A percentile compares a stretch with the other conserved stretches of the same genome.
Evolutionary conservation across 2,888 invertebrate species (phyloP).

Genomic region (Phyllotreta cruciferae): DNA sequence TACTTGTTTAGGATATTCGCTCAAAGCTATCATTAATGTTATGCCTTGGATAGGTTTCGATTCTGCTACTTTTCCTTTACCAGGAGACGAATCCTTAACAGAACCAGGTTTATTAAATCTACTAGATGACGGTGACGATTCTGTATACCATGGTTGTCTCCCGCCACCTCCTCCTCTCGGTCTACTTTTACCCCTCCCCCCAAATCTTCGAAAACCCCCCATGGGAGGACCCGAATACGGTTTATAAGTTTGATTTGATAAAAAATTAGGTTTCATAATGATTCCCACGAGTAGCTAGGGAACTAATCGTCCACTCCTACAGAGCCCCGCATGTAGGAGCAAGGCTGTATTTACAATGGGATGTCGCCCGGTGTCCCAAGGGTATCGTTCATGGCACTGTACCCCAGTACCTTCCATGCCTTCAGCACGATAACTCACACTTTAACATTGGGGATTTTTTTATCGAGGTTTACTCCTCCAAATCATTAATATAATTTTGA

Average conservation of each 20-base stretch:
- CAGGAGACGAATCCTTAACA: slow-evolving; percentile 4
- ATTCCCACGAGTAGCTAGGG: slow-evolving; percentile 38
- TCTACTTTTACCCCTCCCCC: slow-evolving; percentile 15
- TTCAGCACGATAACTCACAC: slow-evolving; percentile 35
- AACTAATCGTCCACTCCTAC: slow-evolving; percentile 30
- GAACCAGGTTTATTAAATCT: slow-evolving; percentile 4
- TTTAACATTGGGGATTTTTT: slow-evolving; percentile 35
- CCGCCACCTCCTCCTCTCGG: slow-evolving; percentile 12
- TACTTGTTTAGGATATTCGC: slow-evolving; percentile 26
- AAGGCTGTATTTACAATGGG: slow-evolving; percentile 32
- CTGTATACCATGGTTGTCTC: slow-evolving; percentile 15
- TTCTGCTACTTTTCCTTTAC: not conserved
- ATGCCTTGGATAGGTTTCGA: slow-evolving; percentile 24
- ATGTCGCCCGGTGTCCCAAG: slow-evolving; percentile 32
- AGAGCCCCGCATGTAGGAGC: slow-evolving; percentile 34
- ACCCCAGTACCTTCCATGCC: slow-evolving; percentile 33
- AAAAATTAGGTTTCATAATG: slow-evolving; percentile 33
- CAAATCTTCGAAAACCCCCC: slow-evolving; percentile 26
- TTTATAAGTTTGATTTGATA: slow-evolving; percentile 24
- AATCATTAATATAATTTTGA: no score
- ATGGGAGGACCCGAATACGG: slow-evolving; percentile 28
- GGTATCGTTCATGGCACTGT: slow-evolving; percentile 31
- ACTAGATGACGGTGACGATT: not conserved
- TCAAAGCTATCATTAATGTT: slow-evolving; percentile 24
- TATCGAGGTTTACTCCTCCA: slow-evolving; percentile 34